These are phyloP conservation scores for Tamias sibiricus DNA, from an alignment of 2,113 vertebrate genomes.

Conservation along the genomic window DNA sequence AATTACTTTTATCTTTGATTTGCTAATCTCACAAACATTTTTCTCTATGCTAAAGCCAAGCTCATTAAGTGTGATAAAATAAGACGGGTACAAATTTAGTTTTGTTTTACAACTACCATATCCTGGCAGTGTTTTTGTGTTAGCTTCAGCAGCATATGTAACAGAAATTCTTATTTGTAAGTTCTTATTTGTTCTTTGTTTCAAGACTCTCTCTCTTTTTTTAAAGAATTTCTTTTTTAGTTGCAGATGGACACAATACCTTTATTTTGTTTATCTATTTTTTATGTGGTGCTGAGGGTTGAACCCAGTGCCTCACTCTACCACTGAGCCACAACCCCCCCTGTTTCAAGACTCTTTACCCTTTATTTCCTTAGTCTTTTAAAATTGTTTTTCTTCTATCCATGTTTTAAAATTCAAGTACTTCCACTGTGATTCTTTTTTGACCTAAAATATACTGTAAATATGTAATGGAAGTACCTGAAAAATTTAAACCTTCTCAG, in stretches of 20 bases:
- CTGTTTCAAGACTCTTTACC: slow-evolving; percentile 27
- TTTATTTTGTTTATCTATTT: too few species aligned
- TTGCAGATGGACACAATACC: too few species aligned
- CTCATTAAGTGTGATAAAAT: slow-evolving; percentile 8
- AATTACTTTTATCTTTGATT: slow-evolving; percentile 25
- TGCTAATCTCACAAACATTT: slow-evolving; percentile 27
- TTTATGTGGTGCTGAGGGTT: too few species aligned
- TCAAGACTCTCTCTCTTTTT: neutral
- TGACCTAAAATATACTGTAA: slow-evolving; percentile 44
- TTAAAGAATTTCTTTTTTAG: too few species aligned
- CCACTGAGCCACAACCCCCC: too few species aligned
- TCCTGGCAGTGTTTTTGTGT: slow-evolving; percentile 34
- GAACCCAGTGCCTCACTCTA: too few species aligned
- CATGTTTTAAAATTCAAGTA: neutral
- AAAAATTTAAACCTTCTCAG: slow-evolving; percentile 21
- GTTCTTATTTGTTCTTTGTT: neutral
- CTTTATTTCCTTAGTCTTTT: slow-evolving; percentile 39
- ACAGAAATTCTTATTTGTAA: slow-evolving; percentile 29
- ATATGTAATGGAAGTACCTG: neutral
- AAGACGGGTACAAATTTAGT: slow-evolving; percentile 30
- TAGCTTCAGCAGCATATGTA: slow-evolving; percentile 37
- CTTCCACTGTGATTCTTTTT: slow-evolving; percentile 27
- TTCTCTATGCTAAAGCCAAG: neutral
- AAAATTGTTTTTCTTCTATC: slow-evolving; percentile 1
- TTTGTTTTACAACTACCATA: slow-evolving; percentile 53